Base-by-base conservation (phyloP, 1,140 invertebrate genomes). In the Eumaeus atala region DNA sequence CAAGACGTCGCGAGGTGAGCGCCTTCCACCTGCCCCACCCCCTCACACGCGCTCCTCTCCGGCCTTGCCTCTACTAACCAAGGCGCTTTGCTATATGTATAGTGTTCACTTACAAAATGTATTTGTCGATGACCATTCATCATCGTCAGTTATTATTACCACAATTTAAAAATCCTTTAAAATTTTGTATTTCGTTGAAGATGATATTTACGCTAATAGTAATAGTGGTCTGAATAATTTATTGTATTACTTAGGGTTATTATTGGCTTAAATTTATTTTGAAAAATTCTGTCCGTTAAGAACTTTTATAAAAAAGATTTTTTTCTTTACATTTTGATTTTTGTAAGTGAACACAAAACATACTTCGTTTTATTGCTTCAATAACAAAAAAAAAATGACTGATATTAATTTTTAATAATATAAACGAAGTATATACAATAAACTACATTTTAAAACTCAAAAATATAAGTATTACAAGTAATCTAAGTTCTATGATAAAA, bases 1-100 rank as follows among this genome's bases (percentile, higher is more conserved):
- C 86, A 95, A 95, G 89, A 94, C 93, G 47, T 95, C 93, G 61
- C 87, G 93, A 92, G 94, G 93, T 95, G 75, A 69, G 72, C 54
- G 36, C 51, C 40, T 33, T 12, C 35, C 49, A 14, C 48, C 35
- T 9, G 9, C 38, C 21, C 5, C 35, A 14, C 36, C 52, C 40
- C 40, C 1, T 28, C 38, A 14, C 12, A 40, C 50, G 44, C 36
- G 11, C 16, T 11, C 37, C 10, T 10, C 17, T 53, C 18, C 11
- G 33, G 38, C 50, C 36, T n/a, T 9, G 38, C 38, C 18, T 34
- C 10, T 51, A 10, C 11, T 50, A 48, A 53, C 51, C 33, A n/a
- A 42, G 18, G 21, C 50, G 56, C 56, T 58, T 58, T 18, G 50
- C 42, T 51, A 28, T 28, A 28, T 28, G 18, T 14, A 5, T 8